phyloP scores from a whole-genome alignment of 2,113 vertebrate species.

The Corvus moneduloides region DNA sequence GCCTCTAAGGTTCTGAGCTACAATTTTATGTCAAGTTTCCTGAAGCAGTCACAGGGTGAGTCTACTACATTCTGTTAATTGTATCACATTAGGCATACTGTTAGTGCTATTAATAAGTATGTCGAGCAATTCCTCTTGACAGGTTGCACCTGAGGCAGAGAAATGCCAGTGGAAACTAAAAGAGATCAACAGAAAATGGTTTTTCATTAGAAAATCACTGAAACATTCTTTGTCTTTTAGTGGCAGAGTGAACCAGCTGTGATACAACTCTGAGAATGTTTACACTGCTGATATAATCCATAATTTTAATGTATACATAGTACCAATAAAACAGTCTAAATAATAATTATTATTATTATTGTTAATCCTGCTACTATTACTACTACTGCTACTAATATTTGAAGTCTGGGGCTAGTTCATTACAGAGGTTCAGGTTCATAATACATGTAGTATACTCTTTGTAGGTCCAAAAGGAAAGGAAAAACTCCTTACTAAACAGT shows the following conservation, averaged over 20 bases:
- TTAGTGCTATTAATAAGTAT: background rate
- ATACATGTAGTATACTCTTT: background rate
- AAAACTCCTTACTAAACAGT: background rate
- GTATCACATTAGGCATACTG: constrained; percentile 21
- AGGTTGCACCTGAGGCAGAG: background rate
- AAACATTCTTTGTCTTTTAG: background rate
- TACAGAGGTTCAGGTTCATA: background rate
- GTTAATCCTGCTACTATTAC: background rate
- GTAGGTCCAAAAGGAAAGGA: background rate
- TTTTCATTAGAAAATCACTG: background rate
- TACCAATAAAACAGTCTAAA: background rate
- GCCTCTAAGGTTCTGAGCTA: background rate
- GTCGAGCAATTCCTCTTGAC: background rate
- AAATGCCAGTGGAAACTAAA: background rate
- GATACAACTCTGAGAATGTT: background rate
- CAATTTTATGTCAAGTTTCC: background rate
- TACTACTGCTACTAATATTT: background rate
- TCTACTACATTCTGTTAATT: constrained; percentile 23
- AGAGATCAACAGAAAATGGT: background rate
- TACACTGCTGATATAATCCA: background rate
- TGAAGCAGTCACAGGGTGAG: background rate
- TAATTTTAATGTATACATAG: background rate
- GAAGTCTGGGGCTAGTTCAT: fast-evolving
- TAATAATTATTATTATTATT: background rate
- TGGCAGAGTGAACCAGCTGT: background rate